A percentile compares a stretch with the other conserved stretches of the same genome.
These are phyloP conservation scores for Coreoperca whiteheadi DNA, from an alignment of 2,113 vertebrate genomes.

Conservation along the genomic window DNA sequence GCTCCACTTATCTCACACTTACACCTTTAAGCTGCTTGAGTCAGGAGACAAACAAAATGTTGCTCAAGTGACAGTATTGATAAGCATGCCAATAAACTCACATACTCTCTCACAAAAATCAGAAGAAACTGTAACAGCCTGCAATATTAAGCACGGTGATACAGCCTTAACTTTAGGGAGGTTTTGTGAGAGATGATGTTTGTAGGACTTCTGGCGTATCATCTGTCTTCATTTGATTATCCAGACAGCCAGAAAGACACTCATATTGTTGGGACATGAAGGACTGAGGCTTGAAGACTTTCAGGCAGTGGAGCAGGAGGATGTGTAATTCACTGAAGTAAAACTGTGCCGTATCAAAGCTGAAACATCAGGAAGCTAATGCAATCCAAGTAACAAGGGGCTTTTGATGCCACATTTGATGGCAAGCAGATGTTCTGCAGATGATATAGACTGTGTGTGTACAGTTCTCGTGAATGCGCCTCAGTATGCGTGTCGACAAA, in stretches of 20 bases:
- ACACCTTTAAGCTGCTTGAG: slow-evolving; percentile 72
- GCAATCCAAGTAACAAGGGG: slow-evolving; percentile 64
- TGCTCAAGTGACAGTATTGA: slow-evolving; percentile 59
- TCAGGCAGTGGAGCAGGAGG: slow-evolving; percentile 40
- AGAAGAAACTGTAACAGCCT: slow-evolving; percentile 25
- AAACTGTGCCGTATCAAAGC: slow-evolving; percentile 62
- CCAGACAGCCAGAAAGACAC: slow-evolving; percentile 62
- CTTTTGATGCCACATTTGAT: slow-evolving; percentile 72
- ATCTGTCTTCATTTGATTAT: slow-evolving; percentile 75
- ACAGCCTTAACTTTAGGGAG: slow-evolving; percentile 43
- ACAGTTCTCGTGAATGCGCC: not conserved
- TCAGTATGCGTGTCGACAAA: slow-evolving; percentile 3
- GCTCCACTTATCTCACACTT: slow-evolving; percentile 67
- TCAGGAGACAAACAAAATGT: slow-evolving; percentile 60
- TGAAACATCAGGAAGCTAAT: slow-evolving; percentile 67
- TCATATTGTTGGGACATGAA: slow-evolving; percentile 44
- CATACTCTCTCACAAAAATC: slow-evolving; percentile 38
- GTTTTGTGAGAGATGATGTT: slow-evolving; percentile 41
- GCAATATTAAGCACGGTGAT: slow-evolving; percentile 34
- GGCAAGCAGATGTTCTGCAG: slow-evolving; percentile 69
- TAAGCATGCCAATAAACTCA: slow-evolving; percentile 55
- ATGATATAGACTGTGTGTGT: slow-evolving; percentile 46
- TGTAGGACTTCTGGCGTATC: slow-evolving; percentile 38
- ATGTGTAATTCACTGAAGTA: slow-evolving; percentile 56
- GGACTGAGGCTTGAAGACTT: slow-evolving; percentile 41